Percentiles rank a stretch among this genome's conserved stretches.
Conservation (phyloP, 2,888 invertebrate species). For the Coelopa pilipes region DNA sequence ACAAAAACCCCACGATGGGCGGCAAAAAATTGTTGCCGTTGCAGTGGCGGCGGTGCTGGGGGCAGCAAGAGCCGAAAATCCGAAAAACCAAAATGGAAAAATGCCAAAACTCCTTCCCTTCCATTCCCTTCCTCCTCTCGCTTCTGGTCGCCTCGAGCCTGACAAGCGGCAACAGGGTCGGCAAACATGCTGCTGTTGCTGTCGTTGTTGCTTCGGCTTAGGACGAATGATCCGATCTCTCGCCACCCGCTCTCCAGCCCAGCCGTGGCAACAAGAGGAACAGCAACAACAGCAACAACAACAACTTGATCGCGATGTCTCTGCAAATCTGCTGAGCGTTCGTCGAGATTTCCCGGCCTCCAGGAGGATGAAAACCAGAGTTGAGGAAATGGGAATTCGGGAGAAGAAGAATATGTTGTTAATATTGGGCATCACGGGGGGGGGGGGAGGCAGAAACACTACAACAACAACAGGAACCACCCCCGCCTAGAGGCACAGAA, state of each 20-base stretch:
- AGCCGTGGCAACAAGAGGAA: no score
- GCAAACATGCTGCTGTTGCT: no score
- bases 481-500: no score
- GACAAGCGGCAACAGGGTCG: no score
- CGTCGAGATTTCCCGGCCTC: neutral
- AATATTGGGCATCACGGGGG: constrained; percentile 19
- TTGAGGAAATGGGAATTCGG: no score
- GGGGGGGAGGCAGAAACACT: neutral
- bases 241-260: no score
- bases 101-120: constrained; percentile 2
- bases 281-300: neutral
- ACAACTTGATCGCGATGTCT: neutral
- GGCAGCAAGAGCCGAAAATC: neutral
- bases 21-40: no score
- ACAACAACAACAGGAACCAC: neutral
- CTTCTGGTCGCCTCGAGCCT: no score
- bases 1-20: neutral
- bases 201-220: neutral
- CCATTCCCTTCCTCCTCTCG: neutral
- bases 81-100: constrained; percentile 6
- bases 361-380: no score
- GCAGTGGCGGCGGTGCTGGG: no score
- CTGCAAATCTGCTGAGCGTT: neutral
- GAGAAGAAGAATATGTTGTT: constrained; percentile 18
- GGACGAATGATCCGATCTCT: neutral